Percentiles rank a stretch among this genome's conserved stretches.
These are phyloP conservation scores for Hirtodrosophila alboralis DNA, from an alignment of 2,888 invertebrate species.

Conservation along the genomic window DNA sequence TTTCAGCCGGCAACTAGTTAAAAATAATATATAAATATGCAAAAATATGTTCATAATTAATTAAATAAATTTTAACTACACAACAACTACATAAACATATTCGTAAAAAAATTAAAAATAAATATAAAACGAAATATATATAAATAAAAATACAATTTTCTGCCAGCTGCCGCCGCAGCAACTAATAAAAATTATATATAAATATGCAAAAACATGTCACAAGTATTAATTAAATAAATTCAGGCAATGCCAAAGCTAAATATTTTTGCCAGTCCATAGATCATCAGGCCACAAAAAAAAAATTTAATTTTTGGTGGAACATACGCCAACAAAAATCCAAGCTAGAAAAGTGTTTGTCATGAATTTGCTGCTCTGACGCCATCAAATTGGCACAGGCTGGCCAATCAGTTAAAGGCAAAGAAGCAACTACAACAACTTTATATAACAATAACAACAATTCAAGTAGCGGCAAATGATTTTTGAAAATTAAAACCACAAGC, in stretches of 20 bases:
- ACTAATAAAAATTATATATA: too few relatives aligned
- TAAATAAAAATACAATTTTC: constrained; percentile 27
- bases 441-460: constrained; percentile 8
- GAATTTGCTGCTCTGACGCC: constrained; percentile 58
- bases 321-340: constrained; percentile 20
- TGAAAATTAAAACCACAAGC: constrained; percentile 17
- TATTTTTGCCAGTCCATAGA: constrained; percentile 58
- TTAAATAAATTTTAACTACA: too few relatives aligned
- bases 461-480: constrained; percentile 19
- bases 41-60: too few relatives aligned
- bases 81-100: too few relatives aligned
- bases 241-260: too few relatives aligned
- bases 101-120: too few relatives aligned
- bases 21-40: too few relatives aligned
- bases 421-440: too few relatives aligned
- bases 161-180: constrained; percentile 31
- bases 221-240: too few relatives aligned
- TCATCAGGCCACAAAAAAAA: constrained; percentile 39
- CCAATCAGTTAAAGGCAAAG: constrained; percentile 39
- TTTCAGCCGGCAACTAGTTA: too few relatives aligned
- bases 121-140: constrained; percentile 7
- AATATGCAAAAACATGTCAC: too few relatives aligned
- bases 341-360: constrained; percentile 68
- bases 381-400: constrained; percentile 36
- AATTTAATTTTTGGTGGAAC: constrained; percentile 19